A percentile compares a stretch with the other conserved stretches of the same genome.
phyloP scores from a whole-genome alignment of 2,888 invertebrate species.

The Formica aserva region DNA sequence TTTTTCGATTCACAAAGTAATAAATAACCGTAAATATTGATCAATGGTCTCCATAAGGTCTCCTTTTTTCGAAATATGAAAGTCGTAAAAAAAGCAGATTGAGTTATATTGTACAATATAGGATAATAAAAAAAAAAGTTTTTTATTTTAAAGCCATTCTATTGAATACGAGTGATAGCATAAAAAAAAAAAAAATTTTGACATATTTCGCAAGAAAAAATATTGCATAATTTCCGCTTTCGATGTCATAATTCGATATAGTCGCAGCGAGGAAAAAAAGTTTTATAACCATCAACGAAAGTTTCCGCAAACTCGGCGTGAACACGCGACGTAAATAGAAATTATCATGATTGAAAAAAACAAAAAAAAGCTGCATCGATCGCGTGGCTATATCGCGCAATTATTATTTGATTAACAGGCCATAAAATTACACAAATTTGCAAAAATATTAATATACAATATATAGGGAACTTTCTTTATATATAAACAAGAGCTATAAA shows the following conservation, averaged over 20 bases:
- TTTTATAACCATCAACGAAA: constrained; percentile 12
- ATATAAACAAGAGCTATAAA: background rate
- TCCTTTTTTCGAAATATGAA: background rate
- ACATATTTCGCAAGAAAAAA: too few species aligned
- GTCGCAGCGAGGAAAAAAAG: too few species aligned
- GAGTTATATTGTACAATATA: background rate
- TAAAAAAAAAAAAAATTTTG: too few species aligned
- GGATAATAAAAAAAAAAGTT: too few species aligned
- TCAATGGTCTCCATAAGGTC: background rate
- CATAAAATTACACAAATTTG: background rate
- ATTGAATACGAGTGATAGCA: too few species aligned
- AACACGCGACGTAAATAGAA: background rate
- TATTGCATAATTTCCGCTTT: too few species aligned
- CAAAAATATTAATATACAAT: background rate
- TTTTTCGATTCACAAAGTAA: background rate
- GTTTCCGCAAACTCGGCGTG: background rate
- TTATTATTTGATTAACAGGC: background rate
- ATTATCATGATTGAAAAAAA: constrained; percentile 29
- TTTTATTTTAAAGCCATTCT: too few species aligned
- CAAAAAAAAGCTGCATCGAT: constrained; percentile 26
- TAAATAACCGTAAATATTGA: background rate
- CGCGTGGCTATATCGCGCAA: background rate
- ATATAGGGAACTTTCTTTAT: background rate
- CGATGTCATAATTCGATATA: too few species aligned
- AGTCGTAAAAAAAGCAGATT: background rate